phyloP scores from a whole-genome alignment of 2,113 vertebrate species.

The Malurus elegans region DNA sequence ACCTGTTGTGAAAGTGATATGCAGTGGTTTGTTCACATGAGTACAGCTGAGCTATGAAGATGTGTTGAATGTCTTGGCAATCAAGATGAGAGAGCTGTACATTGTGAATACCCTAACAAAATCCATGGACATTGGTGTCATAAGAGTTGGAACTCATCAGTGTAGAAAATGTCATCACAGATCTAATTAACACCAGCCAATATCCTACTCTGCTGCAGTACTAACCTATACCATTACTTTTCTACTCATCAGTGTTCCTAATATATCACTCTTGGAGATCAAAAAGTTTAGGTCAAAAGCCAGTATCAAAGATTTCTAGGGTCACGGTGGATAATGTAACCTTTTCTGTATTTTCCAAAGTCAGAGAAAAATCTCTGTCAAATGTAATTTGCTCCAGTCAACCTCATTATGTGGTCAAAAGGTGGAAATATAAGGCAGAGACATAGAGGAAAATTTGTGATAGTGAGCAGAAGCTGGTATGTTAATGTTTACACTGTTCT shows the following conservation, averaged over 20 bases:
- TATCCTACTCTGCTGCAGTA: background rate
- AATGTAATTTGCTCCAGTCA: conserved; percentile 31
- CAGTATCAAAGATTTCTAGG: conserved; percentile 32
- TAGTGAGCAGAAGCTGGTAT: background rate
- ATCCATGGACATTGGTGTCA: background rate
- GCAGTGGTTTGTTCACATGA: background rate
- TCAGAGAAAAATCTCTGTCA: conserved; percentile 16
- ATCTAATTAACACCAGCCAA: conserved; percentile 3
- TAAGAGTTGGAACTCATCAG: background rate
- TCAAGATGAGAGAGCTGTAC: background rate
- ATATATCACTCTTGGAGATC: background rate
- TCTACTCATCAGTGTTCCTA: conserved; percentile 7
- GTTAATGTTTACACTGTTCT: background rate
- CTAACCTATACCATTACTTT: conserved; percentile 38
- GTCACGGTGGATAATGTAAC: background rate
- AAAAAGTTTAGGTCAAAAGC: conserved; percentile 39
- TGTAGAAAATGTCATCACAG: background rate
- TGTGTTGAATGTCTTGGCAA: background rate
- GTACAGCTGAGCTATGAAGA: background rate
- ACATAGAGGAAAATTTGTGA: background rate
- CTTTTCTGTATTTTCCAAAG: conserved; percentile 29
- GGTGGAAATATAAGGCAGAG: background rate
- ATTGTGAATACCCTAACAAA: background rate
- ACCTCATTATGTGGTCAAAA: conserved; percentile 32
- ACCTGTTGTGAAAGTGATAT: background rate